phyloP scores from a whole-genome alignment of 35 echinoderm and acorn worm genomes.

The Lytechinus pictus region DNA sequence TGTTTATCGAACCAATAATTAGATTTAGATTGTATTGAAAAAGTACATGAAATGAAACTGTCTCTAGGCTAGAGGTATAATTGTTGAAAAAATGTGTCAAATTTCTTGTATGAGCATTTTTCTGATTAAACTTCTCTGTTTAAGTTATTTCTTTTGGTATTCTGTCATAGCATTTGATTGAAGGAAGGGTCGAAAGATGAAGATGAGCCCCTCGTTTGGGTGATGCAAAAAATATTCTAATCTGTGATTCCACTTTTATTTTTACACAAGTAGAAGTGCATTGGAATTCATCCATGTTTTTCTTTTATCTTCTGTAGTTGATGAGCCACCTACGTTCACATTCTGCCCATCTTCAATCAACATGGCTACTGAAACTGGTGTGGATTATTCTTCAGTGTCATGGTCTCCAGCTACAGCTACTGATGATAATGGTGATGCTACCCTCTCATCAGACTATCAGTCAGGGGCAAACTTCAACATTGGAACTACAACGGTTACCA shows the following conservation, averaged over 20 bases:
- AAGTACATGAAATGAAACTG: no score
- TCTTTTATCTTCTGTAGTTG: slow-evolving; percentile 24
- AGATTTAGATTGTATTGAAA: no score
- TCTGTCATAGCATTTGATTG: no score
- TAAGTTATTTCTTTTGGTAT: no score
- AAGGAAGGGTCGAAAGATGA: background rate
- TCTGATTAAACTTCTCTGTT: no score
- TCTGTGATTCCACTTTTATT: background rate
- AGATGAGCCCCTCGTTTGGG: background rate
- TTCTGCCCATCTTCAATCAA: slow-evolving; percentile 36
- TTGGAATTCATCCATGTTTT: background rate
- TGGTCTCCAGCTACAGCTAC: slow-evolving; percentile 17
- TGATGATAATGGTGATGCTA: slow-evolving; percentile 34
- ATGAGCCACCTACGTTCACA: slow-evolving; percentile 33
- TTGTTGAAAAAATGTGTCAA: no score
- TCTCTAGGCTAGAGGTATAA: no score
- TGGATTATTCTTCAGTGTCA: slow-evolving; percentile 20
- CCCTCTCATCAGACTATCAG: background rate
- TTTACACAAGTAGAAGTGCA: background rate
- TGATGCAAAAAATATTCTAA: background rate
- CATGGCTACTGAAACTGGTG: background rate
- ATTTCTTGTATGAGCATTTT: no score
- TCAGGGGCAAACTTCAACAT: background rate
- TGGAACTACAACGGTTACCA: slow-evolving; percentile 14
- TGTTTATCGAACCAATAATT: no score